Conservation (phyloP, 2,113 vertebrate species). For the Cephalopholis sonnerati region DNA sequence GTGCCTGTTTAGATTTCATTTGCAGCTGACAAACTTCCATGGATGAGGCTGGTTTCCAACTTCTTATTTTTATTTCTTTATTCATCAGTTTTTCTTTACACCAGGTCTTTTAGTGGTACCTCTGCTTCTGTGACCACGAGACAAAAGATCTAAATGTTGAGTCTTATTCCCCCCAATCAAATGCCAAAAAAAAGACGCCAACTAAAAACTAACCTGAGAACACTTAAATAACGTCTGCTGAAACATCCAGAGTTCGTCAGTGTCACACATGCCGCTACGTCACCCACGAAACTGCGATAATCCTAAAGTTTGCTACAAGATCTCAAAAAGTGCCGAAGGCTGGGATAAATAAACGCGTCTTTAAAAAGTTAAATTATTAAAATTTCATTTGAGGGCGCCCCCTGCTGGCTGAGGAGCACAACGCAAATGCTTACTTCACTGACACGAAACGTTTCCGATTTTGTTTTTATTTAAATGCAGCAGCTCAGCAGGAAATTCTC, state of each 20-base stretch:
- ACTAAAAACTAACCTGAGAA: not conserved
- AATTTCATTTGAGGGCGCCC: not conserved
- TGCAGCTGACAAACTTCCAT: no score
- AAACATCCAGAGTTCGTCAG: not conserved
- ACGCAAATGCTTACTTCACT: not conserved
- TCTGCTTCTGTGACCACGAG: not conserved
- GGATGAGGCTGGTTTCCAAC: no score
- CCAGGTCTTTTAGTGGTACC: not conserved
- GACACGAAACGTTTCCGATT: not conserved
- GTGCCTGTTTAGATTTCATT: not conserved
- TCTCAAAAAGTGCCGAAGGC: not conserved
- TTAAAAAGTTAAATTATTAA: not conserved
- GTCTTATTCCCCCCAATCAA: no score
- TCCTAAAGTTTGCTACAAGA: not conserved
- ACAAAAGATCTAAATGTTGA: not conserved
- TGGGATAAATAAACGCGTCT: not conserved
- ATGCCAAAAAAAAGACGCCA: not conserved
- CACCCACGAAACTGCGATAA: not conserved
- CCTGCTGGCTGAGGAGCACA: not conserved
- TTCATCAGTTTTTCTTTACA: not conserved
- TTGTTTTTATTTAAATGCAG: not conserved
- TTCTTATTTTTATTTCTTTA: not conserved
- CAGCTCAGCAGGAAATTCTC: not conserved
- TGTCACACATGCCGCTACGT: not conserved
- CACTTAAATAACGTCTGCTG: not conserved